Conservation (phyloP, 2,113 vertebrate species). For the Platysteira castanea region DNA sequence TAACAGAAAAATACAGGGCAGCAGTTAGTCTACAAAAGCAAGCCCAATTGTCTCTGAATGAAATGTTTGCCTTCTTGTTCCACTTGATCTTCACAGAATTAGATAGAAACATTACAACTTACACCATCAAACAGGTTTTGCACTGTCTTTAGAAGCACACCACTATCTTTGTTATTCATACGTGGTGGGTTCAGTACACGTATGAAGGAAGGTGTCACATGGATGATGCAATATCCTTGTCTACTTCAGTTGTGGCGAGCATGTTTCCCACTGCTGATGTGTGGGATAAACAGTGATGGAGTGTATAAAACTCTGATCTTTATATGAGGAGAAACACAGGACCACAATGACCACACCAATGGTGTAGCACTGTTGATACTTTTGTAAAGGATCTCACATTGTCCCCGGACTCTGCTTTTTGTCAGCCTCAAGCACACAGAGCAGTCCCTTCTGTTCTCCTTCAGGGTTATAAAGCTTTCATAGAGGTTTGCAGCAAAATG, state of each 20-base stretch:
- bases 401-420: background rate
- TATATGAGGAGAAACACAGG: fast-evolving
- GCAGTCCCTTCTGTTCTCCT: background rate
- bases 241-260: background rate
- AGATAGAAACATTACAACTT: background rate
- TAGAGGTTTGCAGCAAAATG: background rate
- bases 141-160: background rate
- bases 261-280: background rate
- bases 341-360: background rate
- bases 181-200: background rate
- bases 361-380: background rate
- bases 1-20: background rate
- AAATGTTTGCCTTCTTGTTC: background rate
- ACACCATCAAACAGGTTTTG: background rate
- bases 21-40: background rate
- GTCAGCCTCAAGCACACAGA: background rate
- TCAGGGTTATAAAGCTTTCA: background rate
- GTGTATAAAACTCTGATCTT: background rate
- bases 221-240: background rate
- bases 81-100: background rate
- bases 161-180: background rate
- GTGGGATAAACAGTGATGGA: background rate
- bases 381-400: background rate
- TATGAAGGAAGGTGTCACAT: background rate
- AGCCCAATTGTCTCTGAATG: background rate